phyloP scores from a whole-genome alignment of 2,113 vertebrate species.

The Genyomyrus donnyi region DNA sequence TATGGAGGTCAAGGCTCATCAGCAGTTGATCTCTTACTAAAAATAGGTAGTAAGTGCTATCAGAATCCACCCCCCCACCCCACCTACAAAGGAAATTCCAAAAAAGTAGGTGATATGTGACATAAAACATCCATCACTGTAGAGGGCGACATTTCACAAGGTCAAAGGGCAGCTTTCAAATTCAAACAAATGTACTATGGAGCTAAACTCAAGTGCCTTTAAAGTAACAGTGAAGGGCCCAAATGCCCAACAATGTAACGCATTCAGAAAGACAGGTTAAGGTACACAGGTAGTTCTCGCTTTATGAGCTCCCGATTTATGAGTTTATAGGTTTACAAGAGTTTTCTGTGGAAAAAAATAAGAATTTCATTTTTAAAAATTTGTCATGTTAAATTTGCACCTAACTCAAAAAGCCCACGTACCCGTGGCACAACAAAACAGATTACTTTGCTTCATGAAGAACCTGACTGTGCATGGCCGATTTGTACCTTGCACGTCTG shows the following conservation, averaged over 20 bases:
- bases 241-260: background rate
- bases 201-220: too few species aligned
- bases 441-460: too few species aligned
- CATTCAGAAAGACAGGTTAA: background rate
- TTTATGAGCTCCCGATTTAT: too few species aligned
- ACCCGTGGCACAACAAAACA: too few species aligned
- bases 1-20: background rate
- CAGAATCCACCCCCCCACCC: conserved; percentile 24
- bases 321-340: too few species aligned
- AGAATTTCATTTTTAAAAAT: too few species aligned
- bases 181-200: background rate
- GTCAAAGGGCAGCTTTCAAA: background rate
- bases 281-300: background rate
- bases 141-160: background rate
- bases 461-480: too few species aligned
- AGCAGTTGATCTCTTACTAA: conserved; percentile 3
- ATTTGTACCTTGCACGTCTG: too few species aligned
- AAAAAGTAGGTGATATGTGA: background rate
- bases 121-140: background rate
- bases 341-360: too few species aligned
- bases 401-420: too few species aligned
- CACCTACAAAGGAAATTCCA: conserved; percentile 7
- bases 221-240: background rate
- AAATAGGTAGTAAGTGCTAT: background rate
- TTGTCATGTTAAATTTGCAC: too few species aligned